These are phyloP conservation scores for Champsocephalus gunnari DNA, from an alignment of 2,797 vertebrate species.

Conservation along the genomic window DNA sequence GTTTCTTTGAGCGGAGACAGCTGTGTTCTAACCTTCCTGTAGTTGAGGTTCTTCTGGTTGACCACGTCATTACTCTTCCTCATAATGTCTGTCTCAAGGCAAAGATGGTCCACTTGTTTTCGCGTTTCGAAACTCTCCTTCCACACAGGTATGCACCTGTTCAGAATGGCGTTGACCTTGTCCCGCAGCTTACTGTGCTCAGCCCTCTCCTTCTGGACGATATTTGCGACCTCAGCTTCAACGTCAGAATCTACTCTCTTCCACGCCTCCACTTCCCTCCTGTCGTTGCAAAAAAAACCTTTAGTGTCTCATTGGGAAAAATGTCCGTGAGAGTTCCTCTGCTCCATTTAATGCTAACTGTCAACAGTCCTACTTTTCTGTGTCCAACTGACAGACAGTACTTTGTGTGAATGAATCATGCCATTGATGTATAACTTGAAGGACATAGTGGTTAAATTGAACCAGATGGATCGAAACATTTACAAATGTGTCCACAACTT, in stretches of 20 bases:
- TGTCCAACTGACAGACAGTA: no score
- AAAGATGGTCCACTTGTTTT: accelerated
- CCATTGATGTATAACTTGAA: no score
- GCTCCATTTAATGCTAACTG: not conserved
- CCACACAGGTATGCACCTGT: not conserved
- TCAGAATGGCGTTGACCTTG: not conserved
- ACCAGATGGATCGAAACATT: no score
- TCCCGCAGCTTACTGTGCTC: not conserved
- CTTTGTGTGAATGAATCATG: no score
- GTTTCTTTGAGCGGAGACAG: no score
- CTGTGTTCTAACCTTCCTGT: not conserved
- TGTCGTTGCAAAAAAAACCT: not conserved
- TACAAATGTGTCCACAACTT: no score
- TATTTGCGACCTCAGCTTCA: accelerated
- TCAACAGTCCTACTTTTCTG: no score
- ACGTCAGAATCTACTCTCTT: accelerated
- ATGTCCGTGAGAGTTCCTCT: no score
- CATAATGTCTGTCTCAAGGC: not conserved
- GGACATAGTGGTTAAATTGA: no score
- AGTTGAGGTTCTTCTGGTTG: accelerated
- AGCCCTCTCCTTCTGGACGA: conserved; percentile 2
- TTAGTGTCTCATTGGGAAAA: not conserved
- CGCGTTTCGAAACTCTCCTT: not conserved
- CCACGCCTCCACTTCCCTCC: accelerated
- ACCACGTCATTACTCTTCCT: not conserved